Percentiles rank a stretch among this genome's conserved stretches.
Evolutionary conservation across 2,113 vertebrate species (phyloP).

Genomic region (Mustelus asterias): DNA sequence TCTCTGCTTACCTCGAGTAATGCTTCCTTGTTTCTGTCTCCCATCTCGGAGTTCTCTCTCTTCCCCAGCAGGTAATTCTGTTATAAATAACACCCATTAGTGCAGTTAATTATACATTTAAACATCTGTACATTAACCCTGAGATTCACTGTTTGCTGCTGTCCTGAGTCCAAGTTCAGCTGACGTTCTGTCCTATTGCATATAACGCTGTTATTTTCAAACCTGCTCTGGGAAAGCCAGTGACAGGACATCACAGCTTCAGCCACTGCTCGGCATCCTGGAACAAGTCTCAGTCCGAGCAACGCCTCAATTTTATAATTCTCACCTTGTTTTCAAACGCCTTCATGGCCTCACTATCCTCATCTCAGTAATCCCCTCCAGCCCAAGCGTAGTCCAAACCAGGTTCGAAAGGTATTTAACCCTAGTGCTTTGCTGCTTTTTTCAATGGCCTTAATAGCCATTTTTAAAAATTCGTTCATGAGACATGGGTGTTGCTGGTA

Average conservation of each 20-base stretch:
- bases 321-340: too few relatives aligned
- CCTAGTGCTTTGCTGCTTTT: too few relatives aligned
- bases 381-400: too few relatives aligned
- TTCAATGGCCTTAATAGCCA: too few relatives aligned
- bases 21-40: slow-evolving; percentile 95
- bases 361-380: too few relatives aligned
- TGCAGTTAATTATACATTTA: not conserved
- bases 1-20: slow-evolving; percentile 73
- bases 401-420: too few relatives aligned
- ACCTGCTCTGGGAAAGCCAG: not conserved
- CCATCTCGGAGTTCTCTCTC: slow-evolving; percentile 94
- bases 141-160: not conserved
- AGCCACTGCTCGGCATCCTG: not conserved
- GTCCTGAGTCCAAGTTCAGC: not conserved
- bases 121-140: not conserved
- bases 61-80: slow-evolving; percentile 95
- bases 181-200: not conserved
- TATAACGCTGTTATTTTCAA: not conserved
- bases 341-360: too few relatives aligned
- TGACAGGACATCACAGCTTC: not conserved
- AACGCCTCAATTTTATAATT: too few relatives aligned
- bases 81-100: slow-evolving; percentile 41
- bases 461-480: too few relatives aligned
- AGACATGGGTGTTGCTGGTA: too few relatives aligned
- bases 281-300: not conserved